Percentiles rank a stretch among this genome's conserved stretches.
These are phyloP conservation scores for Trilocha varians DNA, from an alignment of 2,888 invertebrate species.

Conservation along the genomic window DNA sequence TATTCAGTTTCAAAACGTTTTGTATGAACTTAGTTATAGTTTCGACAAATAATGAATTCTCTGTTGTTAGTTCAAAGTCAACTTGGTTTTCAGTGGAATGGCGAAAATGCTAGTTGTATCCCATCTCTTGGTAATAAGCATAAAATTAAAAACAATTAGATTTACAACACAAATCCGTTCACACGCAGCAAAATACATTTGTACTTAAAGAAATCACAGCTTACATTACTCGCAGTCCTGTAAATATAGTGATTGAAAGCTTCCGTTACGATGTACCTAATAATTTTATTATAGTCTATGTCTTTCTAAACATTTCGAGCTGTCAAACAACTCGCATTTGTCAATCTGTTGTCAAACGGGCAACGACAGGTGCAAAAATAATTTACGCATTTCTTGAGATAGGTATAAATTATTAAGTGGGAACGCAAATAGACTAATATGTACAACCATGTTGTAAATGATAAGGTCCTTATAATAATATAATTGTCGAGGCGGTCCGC, in stretches of 20 bases:
- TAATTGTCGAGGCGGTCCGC: no score
- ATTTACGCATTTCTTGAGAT: no score
- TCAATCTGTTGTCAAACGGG: not conserved
- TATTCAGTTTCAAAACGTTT: no score
- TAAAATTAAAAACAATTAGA: not conserved
- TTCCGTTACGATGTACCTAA: not conserved
- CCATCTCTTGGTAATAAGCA: not conserved
- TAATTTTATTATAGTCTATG: not conserved
- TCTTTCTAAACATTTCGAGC: not conserved
- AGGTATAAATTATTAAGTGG: no score
- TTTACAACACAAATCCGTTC: not conserved
- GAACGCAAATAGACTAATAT: no score
- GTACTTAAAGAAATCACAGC: not conserved
- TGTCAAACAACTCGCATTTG: not conserved
- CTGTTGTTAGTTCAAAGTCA: no score
- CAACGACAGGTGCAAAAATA: not conserved
- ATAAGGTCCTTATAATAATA: no score
- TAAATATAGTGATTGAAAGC: not conserved
- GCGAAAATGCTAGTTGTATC: no score
- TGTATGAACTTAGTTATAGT: no score
- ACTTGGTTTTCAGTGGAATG: no score
- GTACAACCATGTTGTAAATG: no score
- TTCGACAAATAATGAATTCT: no score
- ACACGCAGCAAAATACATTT: not conserved
- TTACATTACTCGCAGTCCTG: not conserved